Evolutionary conservation across 1,140 invertebrate genomes (phyloP), one percentile per base, ranked within the genome.

Genomic region (Drosophila sturtevanti): DNA sequence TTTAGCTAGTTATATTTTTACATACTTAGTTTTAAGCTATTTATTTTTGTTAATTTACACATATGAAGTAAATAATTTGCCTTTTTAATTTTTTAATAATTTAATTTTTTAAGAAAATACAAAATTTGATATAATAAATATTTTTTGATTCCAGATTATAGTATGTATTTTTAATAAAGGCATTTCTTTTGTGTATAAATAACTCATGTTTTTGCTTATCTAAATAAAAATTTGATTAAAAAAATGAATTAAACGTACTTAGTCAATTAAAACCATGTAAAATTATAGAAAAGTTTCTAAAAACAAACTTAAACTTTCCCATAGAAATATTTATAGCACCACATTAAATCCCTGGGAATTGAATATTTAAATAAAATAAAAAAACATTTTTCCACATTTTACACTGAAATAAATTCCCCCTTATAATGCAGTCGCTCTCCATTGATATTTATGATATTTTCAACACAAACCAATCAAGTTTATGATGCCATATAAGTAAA

Each of bases 391-490:
- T 51, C 18, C 14, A 2, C 4, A 64, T 72, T 61, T 54, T 69
- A 48, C 69, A 72, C 12, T 48, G n/a, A 16, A 12, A 24, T 51
- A 24, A 31, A 16, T 16, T 21, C 11, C 9, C 1, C 7, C 35
- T 52, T 12, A 51, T 41, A 48, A 38, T 63, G 37, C 62, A 18
- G 52, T 21, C 37, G 60, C 67, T 55, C 51, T 68, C 68, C 63
- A 55, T 52, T n/a, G 0, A 5, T 41, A 44, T 86, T 89, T 86
- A 89, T 72, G 68, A 70, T 44, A 52, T 86, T 89, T 79, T 86
- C 84, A 86, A 76, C 79, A 76, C 82, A 87, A 75, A 79, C 68
- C 84, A 86, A 86, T 89, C 84, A 82, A 68, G 41, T 86, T 86
- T 82, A 86, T 69, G 44, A 24, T 34, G 55, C 66, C 44, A 51